phyloP scores from a whole-genome alignment of 2,113 vertebrate species.

The Zapus hudsonius region DNA sequence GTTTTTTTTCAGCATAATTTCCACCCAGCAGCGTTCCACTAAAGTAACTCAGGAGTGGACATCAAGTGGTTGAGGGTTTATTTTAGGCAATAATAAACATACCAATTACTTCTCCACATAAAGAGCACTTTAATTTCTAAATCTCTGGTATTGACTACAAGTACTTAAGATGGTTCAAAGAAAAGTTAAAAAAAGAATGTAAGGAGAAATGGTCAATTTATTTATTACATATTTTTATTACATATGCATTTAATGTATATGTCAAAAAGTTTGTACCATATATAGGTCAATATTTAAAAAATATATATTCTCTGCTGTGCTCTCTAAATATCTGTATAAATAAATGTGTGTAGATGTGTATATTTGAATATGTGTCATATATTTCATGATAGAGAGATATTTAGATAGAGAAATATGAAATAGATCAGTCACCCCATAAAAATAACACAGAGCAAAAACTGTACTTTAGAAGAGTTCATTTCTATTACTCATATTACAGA shows the following conservation, averaged over 20 bases:
- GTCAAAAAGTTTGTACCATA: too few species aligned
- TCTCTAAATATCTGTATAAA: not conserved
- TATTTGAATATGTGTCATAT: not conserved
- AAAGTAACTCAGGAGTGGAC: conserved; percentile 49
- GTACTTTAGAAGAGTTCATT: not conserved
- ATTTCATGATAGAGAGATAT: too few species aligned
- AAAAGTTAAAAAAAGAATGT: not conserved
- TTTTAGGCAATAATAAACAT: not conserved
- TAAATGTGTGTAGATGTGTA: not conserved
- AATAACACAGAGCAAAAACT: not conserved
- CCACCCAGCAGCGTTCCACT: conserved; percentile 44
- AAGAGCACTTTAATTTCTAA: not conserved
- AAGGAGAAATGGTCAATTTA: not conserved
- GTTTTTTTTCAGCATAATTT: conserved; percentile 51
- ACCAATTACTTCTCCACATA: conserved; percentile 25
- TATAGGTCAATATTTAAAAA: not conserved
- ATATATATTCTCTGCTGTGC: not conserved
- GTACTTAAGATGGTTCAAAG: conserved; percentile 13
- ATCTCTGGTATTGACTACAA: conserved; percentile 32
- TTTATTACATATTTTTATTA: not conserved
- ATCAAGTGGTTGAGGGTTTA: conserved; percentile 21
- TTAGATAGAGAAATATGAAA: too few species aligned
- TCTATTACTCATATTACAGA: conserved; percentile 8
- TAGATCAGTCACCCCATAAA: not conserved
- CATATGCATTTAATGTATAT: not conserved